Base-by-base conservation (phyloP, 2,888 invertebrate species). In the Cephus pygmeus region DNA sequence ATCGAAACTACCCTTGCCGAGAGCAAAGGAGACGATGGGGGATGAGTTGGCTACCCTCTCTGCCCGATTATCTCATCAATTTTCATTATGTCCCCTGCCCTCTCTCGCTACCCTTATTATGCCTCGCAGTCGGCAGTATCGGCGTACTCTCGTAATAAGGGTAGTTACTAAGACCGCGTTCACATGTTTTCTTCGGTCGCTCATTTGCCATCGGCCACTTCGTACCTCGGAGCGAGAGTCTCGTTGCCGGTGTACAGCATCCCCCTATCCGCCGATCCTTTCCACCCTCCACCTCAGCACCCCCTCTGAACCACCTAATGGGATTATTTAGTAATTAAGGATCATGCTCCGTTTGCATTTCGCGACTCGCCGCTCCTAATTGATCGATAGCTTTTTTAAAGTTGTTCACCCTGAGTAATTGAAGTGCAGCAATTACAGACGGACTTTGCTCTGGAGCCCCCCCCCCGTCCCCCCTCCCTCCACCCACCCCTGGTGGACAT, bases 31-130 rank as follows among this genome's bases (percentile, higher is more conserved):
- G 77, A 75, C 33, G 74, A 36, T 34, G 30, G 9, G 34, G 33
- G 75, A 56, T 9, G 56, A 9, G 9, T 77, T 73, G 35, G 76
- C 71, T 71, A 40, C 69, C 77, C 79, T 77, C 79, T 80, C 77
- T 79, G 76, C 81, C 78, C 84, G 87, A 89, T 88, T 87, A 88
- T 89, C 90, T 90, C 90, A 89, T 90, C 89, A 90, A 90, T 90
- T 90, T 90, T 90, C 89, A 90, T 90, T 90, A 90, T 83, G 87
- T 84, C 82, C 83, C 83, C 81, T 83, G 83, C 84, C 84, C 56
- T 56, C 23, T 40, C 15, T 9, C 23, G 2, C 40, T 23, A 56
- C 56, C 56, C 56, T 56, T 23, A 56, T 23, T 56, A 56, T 23
- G 23, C 56, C 56, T 23, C 56, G 9, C 56, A 56, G 56, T 56